Evolutionary conservation across 2,797 vertebrate species (phyloP).

Genomic region (Pseudochirops corinnae): DNA sequence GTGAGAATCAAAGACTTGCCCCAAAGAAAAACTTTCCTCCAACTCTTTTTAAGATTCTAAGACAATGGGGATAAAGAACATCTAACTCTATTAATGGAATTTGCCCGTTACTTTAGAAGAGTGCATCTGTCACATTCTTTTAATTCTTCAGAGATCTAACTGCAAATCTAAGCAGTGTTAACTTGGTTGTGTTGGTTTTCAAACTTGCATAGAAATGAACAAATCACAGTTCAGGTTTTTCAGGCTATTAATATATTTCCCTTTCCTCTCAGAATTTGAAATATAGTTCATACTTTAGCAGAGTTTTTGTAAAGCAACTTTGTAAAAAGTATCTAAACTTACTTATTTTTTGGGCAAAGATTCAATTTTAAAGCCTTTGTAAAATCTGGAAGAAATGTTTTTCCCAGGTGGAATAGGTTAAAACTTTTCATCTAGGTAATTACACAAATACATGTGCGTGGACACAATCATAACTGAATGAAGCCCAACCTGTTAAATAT

Average conservation of each 20-base stretch:
- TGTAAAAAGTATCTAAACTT: not conserved
- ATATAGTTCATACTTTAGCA: slow-evolving; percentile 34
- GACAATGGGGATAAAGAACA: slow-evolving; percentile 3
- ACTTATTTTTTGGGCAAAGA: not conserved
- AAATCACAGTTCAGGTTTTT: slow-evolving; percentile 23
- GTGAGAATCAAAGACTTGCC: slow-evolving; percentile 28
- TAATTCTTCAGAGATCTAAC: slow-evolving; percentile 39
- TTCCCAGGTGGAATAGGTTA: not conserved
- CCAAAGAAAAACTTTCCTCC: not conserved
- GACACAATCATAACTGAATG: not conserved
- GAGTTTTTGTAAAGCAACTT: slow-evolving; percentile 26
- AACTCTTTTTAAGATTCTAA: slow-evolving; percentile 20
- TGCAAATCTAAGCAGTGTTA: slow-evolving; percentile 20
- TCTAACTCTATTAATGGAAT: slow-evolving; percentile 14
- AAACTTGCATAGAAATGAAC: not conserved
- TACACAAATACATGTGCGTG: too few relatives aligned
- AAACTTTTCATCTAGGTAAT: not conserved
- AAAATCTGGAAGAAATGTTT: slow-evolving; percentile 14
- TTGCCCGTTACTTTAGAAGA: slow-evolving; percentile 20
- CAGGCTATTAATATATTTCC: not conserved
- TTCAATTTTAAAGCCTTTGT: slow-evolving; percentile 1
- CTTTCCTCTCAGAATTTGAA: slow-evolving; percentile 15
- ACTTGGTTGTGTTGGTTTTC: not conserved
- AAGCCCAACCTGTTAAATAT: not conserved
- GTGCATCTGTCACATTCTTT: slow-evolving; percentile 6